phyloP scores from a whole-genome alignment of 2,888 invertebrate genomes.

The Theretra japonica region DNA sequence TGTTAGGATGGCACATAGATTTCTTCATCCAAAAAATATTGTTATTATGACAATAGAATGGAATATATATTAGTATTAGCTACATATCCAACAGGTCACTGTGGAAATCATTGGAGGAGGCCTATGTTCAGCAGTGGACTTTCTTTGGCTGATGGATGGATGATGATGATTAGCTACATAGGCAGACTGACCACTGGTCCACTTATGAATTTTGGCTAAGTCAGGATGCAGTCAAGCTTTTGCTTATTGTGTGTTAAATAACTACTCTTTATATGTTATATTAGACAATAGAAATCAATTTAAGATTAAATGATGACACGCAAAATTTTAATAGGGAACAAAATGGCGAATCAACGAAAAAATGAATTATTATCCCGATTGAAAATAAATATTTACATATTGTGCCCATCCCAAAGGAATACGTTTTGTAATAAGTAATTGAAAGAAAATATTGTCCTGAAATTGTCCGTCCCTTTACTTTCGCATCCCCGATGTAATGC shows the following conservation, averaged over 20 bases:
- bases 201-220: no score
- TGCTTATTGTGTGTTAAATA: no score
- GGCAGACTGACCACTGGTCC: no score
- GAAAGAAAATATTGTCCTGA: slow-evolving; percentile 11
- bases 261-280: not conserved
- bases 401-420: not conserved
- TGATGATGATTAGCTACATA: not conserved
- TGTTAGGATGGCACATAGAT: slow-evolving; percentile 17
- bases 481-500: slow-evolving; percentile 14
- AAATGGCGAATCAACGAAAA: not conserved
- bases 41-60: not conserved
- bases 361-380: not conserved
- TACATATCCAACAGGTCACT: no score
- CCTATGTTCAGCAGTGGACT: no score
- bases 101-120: no score
- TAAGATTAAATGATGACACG: not conserved
- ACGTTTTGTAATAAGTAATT: slow-evolving; percentile 14
- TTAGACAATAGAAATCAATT: not conserved
- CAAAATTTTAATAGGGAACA: not conserved
- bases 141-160: no score
- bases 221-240: no score
- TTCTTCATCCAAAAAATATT: not conserved
- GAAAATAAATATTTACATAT: slow-evolving; percentile 1
- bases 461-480: slow-evolving; percentile 4
- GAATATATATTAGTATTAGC: not conserved